Percentiles rank a stretch among this genome's conserved stretches.
Evolutionary conservation across 2,797 vertebrate genomes (phyloP).

Genomic region (Coregonus suidteri): DNA sequence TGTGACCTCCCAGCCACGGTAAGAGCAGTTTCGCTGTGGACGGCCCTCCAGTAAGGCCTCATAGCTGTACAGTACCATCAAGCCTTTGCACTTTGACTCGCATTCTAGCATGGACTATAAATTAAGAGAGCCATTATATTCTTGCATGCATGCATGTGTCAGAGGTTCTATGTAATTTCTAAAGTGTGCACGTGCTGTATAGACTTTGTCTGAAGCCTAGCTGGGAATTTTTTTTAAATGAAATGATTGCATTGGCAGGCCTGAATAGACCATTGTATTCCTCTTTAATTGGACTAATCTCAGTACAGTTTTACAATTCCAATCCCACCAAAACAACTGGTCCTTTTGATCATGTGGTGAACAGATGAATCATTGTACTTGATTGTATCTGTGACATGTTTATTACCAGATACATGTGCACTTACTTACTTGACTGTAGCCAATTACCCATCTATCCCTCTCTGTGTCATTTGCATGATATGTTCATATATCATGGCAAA

Average conservation of each 20-base stretch:
- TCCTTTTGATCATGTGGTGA: conserved; percentile 30
- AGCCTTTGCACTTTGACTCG: not conserved
- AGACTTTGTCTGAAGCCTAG: conserved; percentile 16
- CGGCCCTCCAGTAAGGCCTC: not conserved
- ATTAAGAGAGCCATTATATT: not conserved
- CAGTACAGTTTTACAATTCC: conserved; percentile 29
- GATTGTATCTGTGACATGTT: conserved; percentile 26
- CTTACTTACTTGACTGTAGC: conserved; percentile 25
- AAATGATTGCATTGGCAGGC: conserved; percentile 28
- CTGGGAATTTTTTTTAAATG: conserved; percentile 26
- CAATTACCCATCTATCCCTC: conserved; percentile 49
- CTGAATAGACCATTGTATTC: conserved; percentile 38
- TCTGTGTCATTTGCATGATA: conserved; percentile 52
- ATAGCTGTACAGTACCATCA: not conserved
- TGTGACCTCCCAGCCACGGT: conserved; percentile 96
- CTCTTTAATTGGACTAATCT: conserved; percentile 49
- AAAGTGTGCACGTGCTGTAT: not conserved
- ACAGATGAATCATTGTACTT: conserved; percentile 36
- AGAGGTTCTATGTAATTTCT: conserved; percentile 7
- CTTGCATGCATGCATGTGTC: not conserved
- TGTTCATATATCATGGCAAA: conserved; percentile 52
- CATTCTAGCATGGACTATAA: not conserved
- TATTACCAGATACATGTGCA: conserved; percentile 44
- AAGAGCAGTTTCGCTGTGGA: conserved; percentile 61
- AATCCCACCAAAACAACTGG: conserved; percentile 49